Base-by-base conservation (phyloP, 2,888 invertebrate genomes). In the Agonopterix subpropinquella region DNA sequence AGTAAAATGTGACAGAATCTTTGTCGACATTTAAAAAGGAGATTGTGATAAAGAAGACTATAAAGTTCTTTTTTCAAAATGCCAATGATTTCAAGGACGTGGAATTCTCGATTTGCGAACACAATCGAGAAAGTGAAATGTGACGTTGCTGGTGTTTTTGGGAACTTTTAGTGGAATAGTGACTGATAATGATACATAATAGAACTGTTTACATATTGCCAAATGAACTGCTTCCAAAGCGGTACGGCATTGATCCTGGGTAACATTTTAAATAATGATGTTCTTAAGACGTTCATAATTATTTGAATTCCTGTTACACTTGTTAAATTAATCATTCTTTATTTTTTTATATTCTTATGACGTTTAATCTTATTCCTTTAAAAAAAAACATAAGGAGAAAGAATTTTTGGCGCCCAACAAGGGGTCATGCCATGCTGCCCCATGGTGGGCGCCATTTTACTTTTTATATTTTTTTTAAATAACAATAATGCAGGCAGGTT, bases 121-220 rank as follows among this genome's bases (percentile, higher is more conserved):
- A 8, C 39, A 47, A 46, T 44, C 43, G 18, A 45, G 41, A 36
- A 28, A 28, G 28, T 28, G 28, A 28, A 28, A 28, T 28, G 28
- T 28, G 28, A 28, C 28, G 28, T 28, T 28, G 2, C 4, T 47
- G 43, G 28, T 44, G 47, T 43, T 41, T 45, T 47, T 48, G 36
- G 36, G 48, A 15, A 18, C 5, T 39, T 47, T 44, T 47, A 28
- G 42, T 47, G 9, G 10, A 45, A n/a, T 43, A 35, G 11, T 53
- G 46, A 13, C 45, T 47, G 50, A 77, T 59, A 59, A 87, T 87
- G 86, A 77, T 86, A 62, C 82, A 86, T 59, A 88, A 87, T 53
- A 72, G 86, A 51, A 86, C 88, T 45, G 88, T 88, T 54, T 87
- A 86, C 62, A 87, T 88, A 56, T 71, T 88, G 69, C 88, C 88